Evolutionary conservation across 2,797 vertebrate species (phyloP).

Genomic region (Myotis planiceps): DNA sequence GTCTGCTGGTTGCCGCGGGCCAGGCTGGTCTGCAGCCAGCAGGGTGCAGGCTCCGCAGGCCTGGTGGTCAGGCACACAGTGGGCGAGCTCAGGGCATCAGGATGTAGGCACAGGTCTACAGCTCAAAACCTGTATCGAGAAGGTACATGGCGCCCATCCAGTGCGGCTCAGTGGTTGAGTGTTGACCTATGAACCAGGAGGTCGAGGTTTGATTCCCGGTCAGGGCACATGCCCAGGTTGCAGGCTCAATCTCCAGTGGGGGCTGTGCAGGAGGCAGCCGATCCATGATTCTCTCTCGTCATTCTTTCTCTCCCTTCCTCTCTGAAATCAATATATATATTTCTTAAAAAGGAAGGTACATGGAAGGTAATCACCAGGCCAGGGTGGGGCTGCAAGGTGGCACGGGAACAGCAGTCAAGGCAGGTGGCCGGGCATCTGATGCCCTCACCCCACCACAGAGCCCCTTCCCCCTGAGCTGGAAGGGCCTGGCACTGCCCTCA

Average conservation of each 20-base stretch:
- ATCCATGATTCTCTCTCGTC: too few relatives aligned
- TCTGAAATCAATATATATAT: too few relatives aligned
- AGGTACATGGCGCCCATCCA: too few relatives aligned
- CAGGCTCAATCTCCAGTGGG: too few relatives aligned
- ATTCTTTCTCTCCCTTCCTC: too few relatives aligned
- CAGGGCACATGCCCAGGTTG: too few relatives aligned
- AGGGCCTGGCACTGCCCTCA: background rate
- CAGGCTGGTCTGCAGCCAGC: background rate
- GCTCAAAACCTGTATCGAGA: background rate
- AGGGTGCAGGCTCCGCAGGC: rapidly evolving
- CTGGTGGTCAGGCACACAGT: rapidly evolving
- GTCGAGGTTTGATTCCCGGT: too few relatives aligned
- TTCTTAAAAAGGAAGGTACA: too few relatives aligned
- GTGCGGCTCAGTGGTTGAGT: too few relatives aligned
- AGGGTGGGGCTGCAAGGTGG: background rate
- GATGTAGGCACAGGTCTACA: background rate
- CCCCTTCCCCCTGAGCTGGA: background rate
- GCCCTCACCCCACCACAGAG: background rate
- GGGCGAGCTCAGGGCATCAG: background rate
- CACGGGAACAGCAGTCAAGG: background rate
- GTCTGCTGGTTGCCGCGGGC: background rate
- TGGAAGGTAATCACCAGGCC: background rate
- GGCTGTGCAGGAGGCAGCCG: too few relatives aligned
- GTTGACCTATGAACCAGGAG: too few relatives aligned
- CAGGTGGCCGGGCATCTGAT: too few relatives aligned